Evolutionary conservation across 2,113 vertebrate genomes (phyloP).

Genomic region (Sminthopsis crassicaudata): DNA sequence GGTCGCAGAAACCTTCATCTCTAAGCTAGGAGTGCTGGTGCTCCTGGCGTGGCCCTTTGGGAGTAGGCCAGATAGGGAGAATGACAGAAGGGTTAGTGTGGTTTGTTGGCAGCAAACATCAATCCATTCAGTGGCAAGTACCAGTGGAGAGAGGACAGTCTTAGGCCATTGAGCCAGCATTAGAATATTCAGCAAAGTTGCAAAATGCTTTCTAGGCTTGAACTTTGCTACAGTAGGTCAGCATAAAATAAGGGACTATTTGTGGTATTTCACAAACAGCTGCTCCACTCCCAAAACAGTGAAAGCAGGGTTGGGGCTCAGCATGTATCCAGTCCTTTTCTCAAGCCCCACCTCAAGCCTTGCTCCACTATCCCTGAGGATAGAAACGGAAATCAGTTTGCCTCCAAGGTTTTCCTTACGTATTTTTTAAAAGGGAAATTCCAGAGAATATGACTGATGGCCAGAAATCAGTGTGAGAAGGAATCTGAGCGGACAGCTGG

Average conservation of each 20-base stretch:
- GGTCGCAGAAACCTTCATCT: not conserved
- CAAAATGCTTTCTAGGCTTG: constrained; percentile 8
- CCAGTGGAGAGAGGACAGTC: not conserved
- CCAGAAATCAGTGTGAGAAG: not conserved
- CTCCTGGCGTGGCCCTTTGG: constrained; percentile 7
- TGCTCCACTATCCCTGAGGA: not conserved
- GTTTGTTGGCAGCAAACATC: not conserved
- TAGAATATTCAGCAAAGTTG: not conserved
- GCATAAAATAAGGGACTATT: not conserved
- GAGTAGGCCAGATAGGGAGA: not conserved
- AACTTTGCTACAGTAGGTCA: not conserved
- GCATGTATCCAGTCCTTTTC: constrained; percentile 36
- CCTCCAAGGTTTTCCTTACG: constrained; percentile 14
- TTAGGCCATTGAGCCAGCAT: constrained; percentile 20
- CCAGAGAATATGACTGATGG: not conserved
- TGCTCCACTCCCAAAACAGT: constrained; percentile 11
- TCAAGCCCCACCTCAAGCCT: constrained; percentile 27
- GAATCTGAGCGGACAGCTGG: not conserved
- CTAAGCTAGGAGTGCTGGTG: constrained; percentile 16
- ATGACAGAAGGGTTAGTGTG: constrained; percentile 11
- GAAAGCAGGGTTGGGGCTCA: constrained; percentile 32
- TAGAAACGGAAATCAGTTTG: not conserved
- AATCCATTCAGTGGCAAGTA: not conserved
- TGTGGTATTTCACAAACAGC: not conserved
- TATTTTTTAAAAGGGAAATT: constrained; percentile 42